phyloP scores from a whole-genome alignment of 2,888 invertebrate species.

The Syrphus vitripennis region DNA sequence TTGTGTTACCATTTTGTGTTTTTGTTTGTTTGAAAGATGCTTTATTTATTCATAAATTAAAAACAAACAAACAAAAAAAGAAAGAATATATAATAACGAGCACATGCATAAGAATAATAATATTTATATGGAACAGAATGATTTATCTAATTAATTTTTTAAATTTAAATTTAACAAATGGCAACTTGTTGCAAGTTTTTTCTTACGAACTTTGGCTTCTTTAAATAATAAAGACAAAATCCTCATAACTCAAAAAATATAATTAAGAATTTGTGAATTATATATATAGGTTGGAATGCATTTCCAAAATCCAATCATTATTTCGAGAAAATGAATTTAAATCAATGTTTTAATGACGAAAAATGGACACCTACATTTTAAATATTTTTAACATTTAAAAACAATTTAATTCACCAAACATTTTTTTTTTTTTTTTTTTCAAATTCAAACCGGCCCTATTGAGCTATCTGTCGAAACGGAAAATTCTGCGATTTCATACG shows the following conservation, averaged over 20 bases:
- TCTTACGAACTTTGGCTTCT: neutral
- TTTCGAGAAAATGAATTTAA: neutral
- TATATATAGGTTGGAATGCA: too few relatives aligned
- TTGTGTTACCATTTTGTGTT: constrained; percentile 8
- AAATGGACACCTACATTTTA: neutral
- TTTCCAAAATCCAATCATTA: too few relatives aligned
- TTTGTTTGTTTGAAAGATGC: neutral
- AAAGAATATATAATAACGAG: neutral
- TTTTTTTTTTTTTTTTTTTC: too few relatives aligned
- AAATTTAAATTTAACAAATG: neutral
- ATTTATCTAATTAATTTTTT: neutral
- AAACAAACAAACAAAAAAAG: neutral
- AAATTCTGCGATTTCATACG: too few relatives aligned
- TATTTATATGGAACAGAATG: neutral
- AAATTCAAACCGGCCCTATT: too few relatives aligned
- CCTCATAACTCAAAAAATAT: neutral
- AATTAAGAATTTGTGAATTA: too few relatives aligned
- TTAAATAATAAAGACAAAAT: neutral
- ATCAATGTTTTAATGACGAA: too few relatives aligned
- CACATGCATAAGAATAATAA: neutral
- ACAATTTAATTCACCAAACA: too few relatives aligned
- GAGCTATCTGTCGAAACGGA: too few relatives aligned
- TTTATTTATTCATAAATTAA: neutral
- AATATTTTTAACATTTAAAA: too few relatives aligned
- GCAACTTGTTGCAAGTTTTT: neutral